phyloP scores from a whole-genome alignment of 2,797 vertebrate genomes.

The Neomorphus geoffroyi region DNA sequence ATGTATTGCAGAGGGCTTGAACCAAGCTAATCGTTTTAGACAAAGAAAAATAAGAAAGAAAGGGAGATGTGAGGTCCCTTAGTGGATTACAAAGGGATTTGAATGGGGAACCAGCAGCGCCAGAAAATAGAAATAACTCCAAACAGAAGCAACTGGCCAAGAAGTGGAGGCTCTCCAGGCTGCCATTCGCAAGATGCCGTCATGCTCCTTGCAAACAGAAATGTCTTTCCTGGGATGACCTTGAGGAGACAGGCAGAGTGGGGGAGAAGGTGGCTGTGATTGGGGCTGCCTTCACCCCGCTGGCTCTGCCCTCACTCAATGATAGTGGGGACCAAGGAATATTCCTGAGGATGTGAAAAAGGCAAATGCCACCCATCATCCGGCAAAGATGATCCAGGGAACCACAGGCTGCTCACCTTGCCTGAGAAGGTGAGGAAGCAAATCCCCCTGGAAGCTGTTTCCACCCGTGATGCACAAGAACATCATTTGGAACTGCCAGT shows the following conservation, averaged over 20 bases:
- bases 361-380: accelerated
- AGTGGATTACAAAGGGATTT: constrained; percentile 41
- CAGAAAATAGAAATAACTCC: neutral
- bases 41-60: constrained; percentile 30
- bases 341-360: neutral
- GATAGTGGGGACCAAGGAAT: accelerated
- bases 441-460: neutral
- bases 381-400: neutral
- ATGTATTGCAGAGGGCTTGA: constrained; percentile 68
- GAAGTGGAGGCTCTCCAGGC: neutral
- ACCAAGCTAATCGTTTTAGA: constrained; percentile 73
- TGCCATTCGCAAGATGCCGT: neutral
- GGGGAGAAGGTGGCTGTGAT: neutral
- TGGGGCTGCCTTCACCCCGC: accelerated
- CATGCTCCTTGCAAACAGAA: neutral
- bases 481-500: neutral
- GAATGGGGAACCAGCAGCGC: neutral
- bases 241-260: neutral
- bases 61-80: constrained; percentile 51
- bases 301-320: neutral
- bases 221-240: neutral
- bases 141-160: neutral
- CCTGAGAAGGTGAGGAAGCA: neutral
- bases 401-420: neutral
- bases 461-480: accelerated